Conservation (phyloP, 2,888 invertebrate genomes). For the Globia sparganii region DNA sequence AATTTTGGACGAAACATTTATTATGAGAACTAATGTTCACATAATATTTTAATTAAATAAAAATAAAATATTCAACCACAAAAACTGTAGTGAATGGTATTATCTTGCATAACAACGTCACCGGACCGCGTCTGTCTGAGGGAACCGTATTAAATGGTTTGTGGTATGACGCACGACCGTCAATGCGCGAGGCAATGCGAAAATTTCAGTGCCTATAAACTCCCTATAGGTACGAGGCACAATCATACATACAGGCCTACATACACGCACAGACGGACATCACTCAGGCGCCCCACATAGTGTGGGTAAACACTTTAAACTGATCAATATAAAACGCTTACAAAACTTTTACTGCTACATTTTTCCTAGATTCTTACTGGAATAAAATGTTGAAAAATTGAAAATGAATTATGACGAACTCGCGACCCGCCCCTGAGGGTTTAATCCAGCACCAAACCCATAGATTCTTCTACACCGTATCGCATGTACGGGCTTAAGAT, state of each 20-base stretch:
- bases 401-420: slow-evolving; percentile 26
- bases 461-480: too few species aligned
- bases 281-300: slow-evolving; percentile 52
- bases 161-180: slow-evolving; percentile 80
- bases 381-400: slow-evolving; percentile 6
- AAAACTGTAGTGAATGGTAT: slow-evolving; percentile 51
- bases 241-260: slow-evolving; percentile 20
- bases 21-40: not conserved
- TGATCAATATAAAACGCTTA: slow-evolving; percentile 26
- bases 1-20: not conserved
- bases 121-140: slow-evolving; percentile 72
- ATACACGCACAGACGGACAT: slow-evolving; percentile 26
- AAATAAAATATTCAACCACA: not conserved
- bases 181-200: slow-evolving; percentile 66
- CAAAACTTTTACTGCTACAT: slow-evolving; percentile 15
- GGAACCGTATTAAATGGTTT: slow-evolving; percentile 80
- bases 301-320: slow-evolving; percentile 52
- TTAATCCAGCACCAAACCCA: too few species aligned
- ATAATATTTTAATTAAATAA: not conserved
- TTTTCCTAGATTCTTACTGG: not conserved
- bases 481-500: too few species aligned
- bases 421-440: too few species aligned
- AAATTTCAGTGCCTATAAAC: slow-evolving; percentile 68
- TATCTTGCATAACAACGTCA: slow-evolving; percentile 66
- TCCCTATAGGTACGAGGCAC: slow-evolving; percentile 48